Evolutionary conservation across 2,888 invertebrate genomes (phyloP), one percentile per base, ranked within the genome.

Genomic region (Drosophila tanythrix): DNA sequence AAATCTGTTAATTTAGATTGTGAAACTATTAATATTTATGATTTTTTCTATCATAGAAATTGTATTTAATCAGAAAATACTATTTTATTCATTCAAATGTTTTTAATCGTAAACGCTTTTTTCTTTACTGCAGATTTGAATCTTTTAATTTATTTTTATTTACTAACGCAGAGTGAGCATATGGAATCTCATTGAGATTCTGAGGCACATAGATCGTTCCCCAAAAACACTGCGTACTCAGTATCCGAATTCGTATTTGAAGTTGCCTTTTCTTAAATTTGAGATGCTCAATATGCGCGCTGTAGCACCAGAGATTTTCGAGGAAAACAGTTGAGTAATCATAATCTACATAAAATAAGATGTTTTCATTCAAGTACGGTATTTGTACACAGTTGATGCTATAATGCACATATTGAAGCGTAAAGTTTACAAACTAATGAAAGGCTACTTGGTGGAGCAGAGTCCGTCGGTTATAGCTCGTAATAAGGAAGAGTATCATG

Each of bases 221-320:
- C 68, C 81, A 0, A 89, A 82, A 48, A 10, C 79, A 0, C 31
- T 86, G 15, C 85, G 80, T 3, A 35, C 87, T 0, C 65, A 73
- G n/a, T 93, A 93, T 88, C 92, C 93, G 0, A 91, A 84, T 40
- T 79, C 86, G 0, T 90, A 92, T 65, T 74, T 93, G 18, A 91
- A 91, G 63, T 69, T 93, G 40, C 93, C 93, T 3, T 71, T 93
- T 7, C 73, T 93, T 1, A 92, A 91, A 56, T 93, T 93, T 46
- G 91, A 92, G 61, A 89, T 90, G 83, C 78, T 91, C 0, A 86
- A 83, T 25, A 87, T 90, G 83, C 84, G 84, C 21, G 88, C 91
- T n/a, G 86, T 77, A 50, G 87, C 93, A 0, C 93, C 93, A 10
- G 86, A 89, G 60, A 70, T 82, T 3, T 91, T 84, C 63, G 92